These are phyloP conservation scores for Adelges cooleyi DNA, from an alignment of 1,140 invertebrate genomes.

Conservation along the genomic window DNA sequence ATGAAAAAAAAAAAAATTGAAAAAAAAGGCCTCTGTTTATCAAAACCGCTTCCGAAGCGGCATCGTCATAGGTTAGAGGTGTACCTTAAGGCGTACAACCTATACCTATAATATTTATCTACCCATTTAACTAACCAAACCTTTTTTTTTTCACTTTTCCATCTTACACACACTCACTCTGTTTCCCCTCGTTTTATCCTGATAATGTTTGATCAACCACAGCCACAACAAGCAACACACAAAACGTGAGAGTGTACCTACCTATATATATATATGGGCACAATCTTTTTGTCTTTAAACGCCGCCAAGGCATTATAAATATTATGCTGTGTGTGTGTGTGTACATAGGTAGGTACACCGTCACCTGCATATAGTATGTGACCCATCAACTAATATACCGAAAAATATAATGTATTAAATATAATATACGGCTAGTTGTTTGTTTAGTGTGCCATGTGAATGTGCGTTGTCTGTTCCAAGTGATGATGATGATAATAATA, in stretches of 20 bases:
- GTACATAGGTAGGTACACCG: no score
- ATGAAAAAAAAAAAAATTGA: no score
- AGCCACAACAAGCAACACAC: background rate
- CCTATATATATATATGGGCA: background rate
- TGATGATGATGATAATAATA: background rate
- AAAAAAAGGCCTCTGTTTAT: no score
- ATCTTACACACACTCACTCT: no score
- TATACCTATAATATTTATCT: conserved; percentile 7
- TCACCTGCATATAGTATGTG: conserved; percentile 3
- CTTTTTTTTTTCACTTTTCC: conserved; percentile 16
- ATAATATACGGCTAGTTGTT: no score
- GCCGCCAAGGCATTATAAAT: background rate
- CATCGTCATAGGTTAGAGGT: no score
- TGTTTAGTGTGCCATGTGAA: background rate
- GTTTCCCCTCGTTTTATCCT: background rate
- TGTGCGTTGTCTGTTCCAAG: conserved; percentile 1
- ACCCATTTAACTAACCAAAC: conserved; percentile 25
- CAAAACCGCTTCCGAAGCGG: no score
- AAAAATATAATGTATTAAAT: no score
- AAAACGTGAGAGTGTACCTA: background rate
- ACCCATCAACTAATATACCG: no score
- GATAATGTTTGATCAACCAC: conserved; percentile 25
- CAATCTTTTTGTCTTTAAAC: conserved; percentile 26
- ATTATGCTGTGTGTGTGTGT: no score
- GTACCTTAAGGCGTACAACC: no score